These are phyloP conservation scores for Amphimallon solstitiale DNA, from an alignment of 2,888 invertebrate genomes.

Conservation along the genomic window DNA sequence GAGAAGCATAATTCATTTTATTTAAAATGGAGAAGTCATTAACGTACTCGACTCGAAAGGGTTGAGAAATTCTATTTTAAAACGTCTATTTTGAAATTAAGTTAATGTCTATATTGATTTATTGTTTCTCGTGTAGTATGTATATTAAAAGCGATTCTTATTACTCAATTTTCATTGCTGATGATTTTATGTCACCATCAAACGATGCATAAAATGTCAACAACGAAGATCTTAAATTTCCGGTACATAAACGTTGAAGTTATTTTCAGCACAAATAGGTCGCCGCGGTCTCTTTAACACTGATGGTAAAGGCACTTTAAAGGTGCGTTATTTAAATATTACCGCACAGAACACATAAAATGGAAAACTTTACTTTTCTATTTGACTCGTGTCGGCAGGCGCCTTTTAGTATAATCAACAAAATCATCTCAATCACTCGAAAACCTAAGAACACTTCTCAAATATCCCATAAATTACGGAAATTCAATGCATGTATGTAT, in stretches of 20 bases:
- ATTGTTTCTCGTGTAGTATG: no score
- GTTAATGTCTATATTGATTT: no score
- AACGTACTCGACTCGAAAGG: no score
- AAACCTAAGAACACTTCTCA: not conserved
- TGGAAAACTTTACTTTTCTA: not conserved
- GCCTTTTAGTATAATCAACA: constrained; percentile 2
- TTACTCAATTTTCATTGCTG: no score
- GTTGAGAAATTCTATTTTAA: no score
- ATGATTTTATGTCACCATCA: no score
- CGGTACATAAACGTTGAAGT: constrained; percentile 9
- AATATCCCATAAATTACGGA: not conserved
- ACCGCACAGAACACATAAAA: constrained; percentile 2
- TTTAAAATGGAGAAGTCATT: no score
- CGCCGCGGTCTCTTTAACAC: not conserved
- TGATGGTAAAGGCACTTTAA: constrained; percentile 12
- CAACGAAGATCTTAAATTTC: no score
- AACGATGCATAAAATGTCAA: no score
- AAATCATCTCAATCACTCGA: not conserved
- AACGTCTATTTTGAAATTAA: no score
- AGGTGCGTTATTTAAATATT: constrained; percentile 2
- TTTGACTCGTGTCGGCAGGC: constrained; percentile 2
- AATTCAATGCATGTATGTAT: not conserved
- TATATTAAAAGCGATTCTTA: no score
- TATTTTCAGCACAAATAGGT: constrained; percentile 25
- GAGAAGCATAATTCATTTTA: no score